These are phyloP conservation scores for Drosophila ogumai DNA, from an alignment of 1,140 invertebrate genomes.

Conservation along the genomic window DNA sequence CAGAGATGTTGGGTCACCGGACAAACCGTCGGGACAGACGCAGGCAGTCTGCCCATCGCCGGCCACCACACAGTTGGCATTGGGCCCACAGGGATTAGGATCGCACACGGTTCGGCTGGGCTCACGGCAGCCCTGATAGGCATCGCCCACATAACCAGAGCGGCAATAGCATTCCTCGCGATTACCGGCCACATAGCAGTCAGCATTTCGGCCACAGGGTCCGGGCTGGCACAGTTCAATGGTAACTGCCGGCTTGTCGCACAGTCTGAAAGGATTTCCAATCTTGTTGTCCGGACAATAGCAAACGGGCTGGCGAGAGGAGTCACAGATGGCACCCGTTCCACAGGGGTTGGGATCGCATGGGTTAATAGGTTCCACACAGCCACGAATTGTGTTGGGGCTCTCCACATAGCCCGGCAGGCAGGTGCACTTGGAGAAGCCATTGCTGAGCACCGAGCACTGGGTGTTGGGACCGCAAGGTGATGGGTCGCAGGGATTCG, in stretches of 20 bases:
- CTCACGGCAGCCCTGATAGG: conserved; percentile 89
- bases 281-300: conserved; percentile 91
- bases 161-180: conserved; percentile 92
- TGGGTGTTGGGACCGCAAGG: conserved; percentile 95
- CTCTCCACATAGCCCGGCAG: conserved; percentile 93
- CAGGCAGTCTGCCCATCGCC: conserved; percentile 89
- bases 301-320: conserved; percentile 90
- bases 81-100: conserved; percentile 92
- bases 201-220: conserved; percentile 91
- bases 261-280: conserved; percentile 92
- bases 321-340: conserved; percentile 91
- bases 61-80: conserved; percentile 89
- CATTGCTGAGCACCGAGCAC: conserved; percentile 92
- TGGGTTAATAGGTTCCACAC: conserved; percentile 90
- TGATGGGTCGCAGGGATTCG: conserved; percentile 92
- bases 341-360: conserved; percentile 94
- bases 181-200: conserved; percentile 91
- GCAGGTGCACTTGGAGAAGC: conserved; percentile 94
- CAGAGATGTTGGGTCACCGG: conserved; percentile 90
- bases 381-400: conserved; percentile 94
- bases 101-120: conserved; percentile 88
- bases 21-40: conserved; percentile 90
- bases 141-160: conserved; percentile 90
- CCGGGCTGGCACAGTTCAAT: conserved; percentile 90
- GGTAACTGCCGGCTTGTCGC: conserved; percentile 86